Conservation (phyloP, 2,888 invertebrate genomes). For the Cheilosia vulpina region DNA sequence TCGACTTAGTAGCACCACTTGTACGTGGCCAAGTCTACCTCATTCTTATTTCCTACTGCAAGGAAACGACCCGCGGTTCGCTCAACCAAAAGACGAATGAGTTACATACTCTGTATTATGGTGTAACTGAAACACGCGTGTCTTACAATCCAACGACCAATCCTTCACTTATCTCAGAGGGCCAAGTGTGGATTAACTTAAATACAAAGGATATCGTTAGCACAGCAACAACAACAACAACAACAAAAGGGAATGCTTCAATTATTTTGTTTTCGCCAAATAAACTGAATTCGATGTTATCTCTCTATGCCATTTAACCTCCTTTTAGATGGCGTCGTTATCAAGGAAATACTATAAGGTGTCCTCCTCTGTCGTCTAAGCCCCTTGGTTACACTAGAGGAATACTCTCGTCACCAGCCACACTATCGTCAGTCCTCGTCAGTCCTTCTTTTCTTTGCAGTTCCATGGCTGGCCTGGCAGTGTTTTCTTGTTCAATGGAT, state of each 20-base stretch:
- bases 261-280: slow-evolving; percentile 71
- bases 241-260: slow-evolving; percentile 34
- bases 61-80: too few species aligned
- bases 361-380: background rate
- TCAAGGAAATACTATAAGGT: slow-evolving; percentile 36
- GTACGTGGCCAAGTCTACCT: too few species aligned
- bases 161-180: slow-evolving; percentile 5
- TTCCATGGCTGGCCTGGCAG: background rate
- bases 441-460: slow-evolving; percentile 11
- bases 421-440: slow-evolving; percentile 26
- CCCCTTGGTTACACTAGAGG: background rate
- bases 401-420: slow-evolving; percentile 32
- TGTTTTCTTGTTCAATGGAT: slow-evolving; percentile 27
- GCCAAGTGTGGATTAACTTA: slow-evolving; percentile 22
- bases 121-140: slow-evolving; percentile 26
- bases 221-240: slow-evolving; percentile 41
- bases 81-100: too few species aligned
- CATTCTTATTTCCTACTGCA: too few species aligned
- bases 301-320: slow-evolving; percentile 63
- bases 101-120: background rate
- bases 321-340: slow-evolving; percentile 56
- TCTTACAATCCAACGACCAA: slow-evolving; percentile 29
- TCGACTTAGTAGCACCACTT: too few species aligned
- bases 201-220: slow-evolving; percentile 37
- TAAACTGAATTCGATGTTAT: slow-evolving; percentile 68